A percentile compares a stretch with the other conserved stretches of the same genome.
These are phyloP conservation scores for Synergus japonicus DNA, from an alignment of 2,888 invertebrate genomes.

Conservation along the genomic window DNA sequence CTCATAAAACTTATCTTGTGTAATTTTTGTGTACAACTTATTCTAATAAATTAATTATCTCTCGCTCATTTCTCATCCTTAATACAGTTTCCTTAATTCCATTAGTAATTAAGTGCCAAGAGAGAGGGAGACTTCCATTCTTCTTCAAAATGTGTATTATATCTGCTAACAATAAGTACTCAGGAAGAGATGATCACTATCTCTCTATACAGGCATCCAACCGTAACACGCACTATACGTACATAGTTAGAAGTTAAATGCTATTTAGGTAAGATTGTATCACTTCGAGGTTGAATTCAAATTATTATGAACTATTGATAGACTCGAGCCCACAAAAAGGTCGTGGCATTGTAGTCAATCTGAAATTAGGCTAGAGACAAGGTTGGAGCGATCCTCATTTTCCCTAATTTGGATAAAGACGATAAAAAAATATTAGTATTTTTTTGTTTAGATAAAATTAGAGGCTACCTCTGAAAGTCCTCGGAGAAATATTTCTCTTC, in stretches of 20 bases:
- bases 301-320: neutral
- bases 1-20: no score
- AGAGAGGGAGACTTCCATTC: neutral
- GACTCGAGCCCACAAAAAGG: neutral
- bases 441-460: conserved; percentile 31
- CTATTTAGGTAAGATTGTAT: conserved; percentile 16
- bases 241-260: conserved; percentile 17
- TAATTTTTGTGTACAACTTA: no score
- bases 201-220: conserved; percentile 13
- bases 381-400: neutral
- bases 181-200: conserved; percentile 26
- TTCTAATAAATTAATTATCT: no score
- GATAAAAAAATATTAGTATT: conserved; percentile 12
- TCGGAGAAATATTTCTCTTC: conserved; percentile 28
- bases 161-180: conserved; percentile 15
- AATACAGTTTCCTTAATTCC: conserved; percentile 17
- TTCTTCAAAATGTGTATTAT: conserved; percentile 21
- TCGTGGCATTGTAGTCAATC: neutral
- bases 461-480: conserved; percentile 15
- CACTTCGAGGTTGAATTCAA: conserved; percentile 3
- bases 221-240: conserved; percentile 8
- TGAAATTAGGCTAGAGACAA: neutral
- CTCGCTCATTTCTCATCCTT: neutral
- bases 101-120: conserved; percentile 8
- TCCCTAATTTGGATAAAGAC: neutral